phyloP scores from a whole-genome alignment of 1,140 invertebrate genomes.

The Drosophila prosaltans region DNA sequence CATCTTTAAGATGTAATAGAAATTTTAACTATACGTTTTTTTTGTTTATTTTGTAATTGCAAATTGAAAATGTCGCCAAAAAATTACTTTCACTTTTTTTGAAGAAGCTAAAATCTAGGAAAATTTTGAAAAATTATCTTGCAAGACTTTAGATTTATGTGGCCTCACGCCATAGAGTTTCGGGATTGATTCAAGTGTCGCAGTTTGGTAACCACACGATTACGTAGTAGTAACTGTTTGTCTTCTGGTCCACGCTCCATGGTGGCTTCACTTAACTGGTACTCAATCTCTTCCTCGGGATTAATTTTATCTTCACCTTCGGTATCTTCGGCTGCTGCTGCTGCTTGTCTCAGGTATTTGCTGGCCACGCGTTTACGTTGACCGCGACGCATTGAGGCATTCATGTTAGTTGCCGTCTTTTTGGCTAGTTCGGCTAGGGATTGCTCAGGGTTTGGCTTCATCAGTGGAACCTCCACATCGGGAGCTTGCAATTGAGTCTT shows the following conservation, averaged over 20 bases:
- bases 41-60: no score
- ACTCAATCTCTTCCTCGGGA: neutral
- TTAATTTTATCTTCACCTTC: neutral
- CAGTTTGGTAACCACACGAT: neutral
- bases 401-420: neutral
- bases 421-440: constrained; percentile 27
- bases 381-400: neutral
- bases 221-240: neutral
- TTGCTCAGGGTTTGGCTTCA: neutral
- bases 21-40: no score
- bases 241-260: neutral
- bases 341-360: neutral
- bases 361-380: neutral
- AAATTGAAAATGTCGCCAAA: no score
- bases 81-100: neutral
- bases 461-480: neutral
- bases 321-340: neutral
- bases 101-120: neutral
- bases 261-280: neutral
- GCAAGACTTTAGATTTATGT: neutral
- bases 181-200: neutral
- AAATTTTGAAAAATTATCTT: neutral
- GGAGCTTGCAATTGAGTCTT: neutral
- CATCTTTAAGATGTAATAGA: no score
- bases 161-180: neutral